These are phyloP conservation scores for Fringilla coelebs DNA, from an alignment of 2,797 vertebrate species.

Conservation along the genomic window DNA sequence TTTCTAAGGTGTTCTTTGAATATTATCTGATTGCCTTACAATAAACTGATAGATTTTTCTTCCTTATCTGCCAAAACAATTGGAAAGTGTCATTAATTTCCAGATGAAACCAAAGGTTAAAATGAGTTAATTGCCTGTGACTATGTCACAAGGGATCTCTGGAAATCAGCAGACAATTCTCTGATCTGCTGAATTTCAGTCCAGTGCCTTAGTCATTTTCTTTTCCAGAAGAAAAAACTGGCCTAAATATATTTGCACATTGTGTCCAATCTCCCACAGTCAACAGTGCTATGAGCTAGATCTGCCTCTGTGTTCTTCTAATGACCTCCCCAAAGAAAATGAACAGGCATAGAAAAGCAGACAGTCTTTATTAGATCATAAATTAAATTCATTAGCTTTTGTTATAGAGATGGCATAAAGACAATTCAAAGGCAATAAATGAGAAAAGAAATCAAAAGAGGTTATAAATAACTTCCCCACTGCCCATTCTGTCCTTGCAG, in stretches of 20 bases:
- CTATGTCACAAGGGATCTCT: background rate
- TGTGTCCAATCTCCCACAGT: background rate
- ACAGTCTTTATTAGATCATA: constrained; percentile 15
- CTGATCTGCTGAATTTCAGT: background rate
- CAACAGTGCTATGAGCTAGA: background rate
- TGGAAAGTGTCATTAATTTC: background rate
- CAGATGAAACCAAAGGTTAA: background rate
- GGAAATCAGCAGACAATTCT: background rate
- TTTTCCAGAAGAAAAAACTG: background rate
- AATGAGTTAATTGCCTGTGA: background rate
- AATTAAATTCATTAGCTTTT: constrained; percentile 37
- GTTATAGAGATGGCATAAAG: background rate
- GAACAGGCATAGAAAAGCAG: background rate
- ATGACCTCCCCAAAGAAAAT: background rate
- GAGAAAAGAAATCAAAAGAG: constrained; percentile 11
- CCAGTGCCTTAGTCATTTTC: background rate
- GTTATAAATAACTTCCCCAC: constrained; percentile 1
- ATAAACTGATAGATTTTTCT: background rate
- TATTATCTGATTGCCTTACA: background rate
- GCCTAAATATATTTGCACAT: background rate
- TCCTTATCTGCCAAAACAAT: background rate
- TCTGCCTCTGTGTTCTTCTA: background rate
- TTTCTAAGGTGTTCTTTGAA: background rate
- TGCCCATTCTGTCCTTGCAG: background rate
- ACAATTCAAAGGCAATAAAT: background rate